Conservation (phyloP, 53 echinoderm and acorn worm genomes). For the Paracentrotus lividus region DNA sequence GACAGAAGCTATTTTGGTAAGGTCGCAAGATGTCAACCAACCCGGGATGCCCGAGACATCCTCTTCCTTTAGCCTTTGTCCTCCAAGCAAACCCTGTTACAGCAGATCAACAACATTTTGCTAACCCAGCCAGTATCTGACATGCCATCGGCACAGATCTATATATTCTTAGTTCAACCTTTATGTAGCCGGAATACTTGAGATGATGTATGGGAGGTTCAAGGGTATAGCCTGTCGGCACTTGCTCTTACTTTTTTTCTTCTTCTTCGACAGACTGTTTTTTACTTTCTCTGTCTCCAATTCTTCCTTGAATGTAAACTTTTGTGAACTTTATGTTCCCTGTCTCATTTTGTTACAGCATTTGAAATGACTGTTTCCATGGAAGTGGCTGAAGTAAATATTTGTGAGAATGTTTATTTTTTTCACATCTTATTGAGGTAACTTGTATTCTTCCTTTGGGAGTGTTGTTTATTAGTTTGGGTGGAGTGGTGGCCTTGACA, state of each 20-base stretch:
- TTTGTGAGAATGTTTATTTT: neutral
- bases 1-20: conserved; percentile 30
- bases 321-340: conserved; percentile 5
- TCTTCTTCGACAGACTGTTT: neutral
- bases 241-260: neutral
- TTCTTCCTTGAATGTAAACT: conserved; percentile 3
- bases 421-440: neutral
- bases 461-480: neutral
- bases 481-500: neutral
- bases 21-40: conserved; percentile 44
- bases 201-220: conserved; percentile 60
- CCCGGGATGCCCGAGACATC: conserved; percentile 36
- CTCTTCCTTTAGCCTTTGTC: conserved; percentile 56
- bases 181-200: conserved; percentile 30
- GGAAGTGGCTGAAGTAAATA: neutral
- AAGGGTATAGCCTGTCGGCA: conserved; percentile 49
- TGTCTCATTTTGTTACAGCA: neutral
- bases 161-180: conserved; percentile 58
- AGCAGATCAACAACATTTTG: conserved; percentile 62
- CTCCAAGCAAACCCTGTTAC: conserved; percentile 64
- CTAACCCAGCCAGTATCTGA: conserved; percentile 50
- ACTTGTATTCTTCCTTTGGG: neutral
- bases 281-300: neutral
- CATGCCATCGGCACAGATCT: conserved; percentile 56
- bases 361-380: neutral